A percentile compares a stretch with the other conserved stretches of the same genome.
These are phyloP conservation scores for Neoitamus cyanurus DNA, from an alignment of 2,888 invertebrate species.

Conservation along the genomic window DNA sequence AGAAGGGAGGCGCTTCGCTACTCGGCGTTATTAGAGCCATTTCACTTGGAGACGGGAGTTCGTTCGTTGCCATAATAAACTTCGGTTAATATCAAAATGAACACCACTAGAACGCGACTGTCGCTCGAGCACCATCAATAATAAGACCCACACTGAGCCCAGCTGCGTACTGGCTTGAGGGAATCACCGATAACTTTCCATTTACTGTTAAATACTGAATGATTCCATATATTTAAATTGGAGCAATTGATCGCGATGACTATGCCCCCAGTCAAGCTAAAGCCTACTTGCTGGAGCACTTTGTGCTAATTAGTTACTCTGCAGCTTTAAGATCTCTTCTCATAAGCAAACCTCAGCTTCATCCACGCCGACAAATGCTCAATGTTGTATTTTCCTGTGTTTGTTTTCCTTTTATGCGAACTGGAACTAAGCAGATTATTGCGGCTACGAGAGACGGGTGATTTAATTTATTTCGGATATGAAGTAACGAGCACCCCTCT, in stretches of 20 bases:
- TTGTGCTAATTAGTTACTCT: neutral
- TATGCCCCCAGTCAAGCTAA: neutral
- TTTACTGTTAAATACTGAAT: slow-evolving; percentile 8
- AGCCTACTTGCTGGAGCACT: neutral
- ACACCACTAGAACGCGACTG: neutral
- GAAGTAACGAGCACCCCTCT: neutral
- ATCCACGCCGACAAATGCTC: neutral
- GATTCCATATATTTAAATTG: slow-evolving; percentile 28
- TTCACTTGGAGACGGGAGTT: slow-evolving; percentile 64
- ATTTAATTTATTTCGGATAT: neutral
- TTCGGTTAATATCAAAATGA: neutral
- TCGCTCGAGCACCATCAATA: slow-evolving; percentile 17
- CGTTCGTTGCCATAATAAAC: slow-evolving; percentile 56
- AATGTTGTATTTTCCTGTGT: neutral
- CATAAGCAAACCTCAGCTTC: neutral
- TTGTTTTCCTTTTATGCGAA: neutral
- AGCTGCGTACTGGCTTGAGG: neutral
- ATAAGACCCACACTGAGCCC: neutral
- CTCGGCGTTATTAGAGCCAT: slow-evolving; percentile 64
- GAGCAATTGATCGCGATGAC: slow-evolving; percentile 1
- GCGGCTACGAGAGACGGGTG: neutral
- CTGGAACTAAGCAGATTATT: neutral
- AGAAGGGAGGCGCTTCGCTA: slow-evolving; percentile 56
- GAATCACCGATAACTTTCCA: neutral
- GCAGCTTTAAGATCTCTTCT: neutral